phyloP scores from a whole-genome alignment of 2,888 invertebrate genomes.

The Metacarcinus magister region DNA sequence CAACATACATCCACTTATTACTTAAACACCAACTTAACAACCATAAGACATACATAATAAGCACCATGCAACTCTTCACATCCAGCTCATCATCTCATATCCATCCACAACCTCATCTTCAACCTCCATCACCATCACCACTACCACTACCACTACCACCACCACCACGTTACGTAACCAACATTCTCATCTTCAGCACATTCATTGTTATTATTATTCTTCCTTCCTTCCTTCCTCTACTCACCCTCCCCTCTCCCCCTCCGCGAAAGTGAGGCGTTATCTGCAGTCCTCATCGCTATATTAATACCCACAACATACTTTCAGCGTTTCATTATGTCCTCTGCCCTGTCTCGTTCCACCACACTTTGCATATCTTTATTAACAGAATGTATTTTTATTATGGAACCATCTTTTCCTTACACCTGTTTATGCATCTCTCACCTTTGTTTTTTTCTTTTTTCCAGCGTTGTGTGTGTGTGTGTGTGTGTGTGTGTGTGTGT shows the following conservation, averaged over 20 bases:
- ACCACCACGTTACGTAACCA: background rate
- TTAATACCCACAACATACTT: background rate
- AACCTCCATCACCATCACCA: background rate
- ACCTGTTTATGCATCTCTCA: background rate
- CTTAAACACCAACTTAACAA: no score
- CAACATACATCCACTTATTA: no score
- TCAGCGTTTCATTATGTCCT: constrained; percentile 17
- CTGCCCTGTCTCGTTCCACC: background rate
- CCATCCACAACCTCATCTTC: background rate
- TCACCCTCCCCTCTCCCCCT: no score
- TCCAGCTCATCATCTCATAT: background rate
- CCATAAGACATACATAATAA: no score
- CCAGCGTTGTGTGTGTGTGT: background rate
- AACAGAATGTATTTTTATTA: background rate
- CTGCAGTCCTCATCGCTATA: background rate
- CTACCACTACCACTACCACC: background rate
- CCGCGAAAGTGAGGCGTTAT: background rate
- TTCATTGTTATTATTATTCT: background rate
- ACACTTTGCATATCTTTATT: constrained; percentile 41
- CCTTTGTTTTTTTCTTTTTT: background rate
- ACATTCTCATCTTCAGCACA: background rate
- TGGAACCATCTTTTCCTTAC: background rate
- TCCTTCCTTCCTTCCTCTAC: no score
- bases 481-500: constrained; percentile 11
- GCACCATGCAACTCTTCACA: background rate